Evolutionary conservation across 35 echinoderm and acorn worm genomes (phyloP), one percentile per base, ranked within the genome.

Genomic region (Stichopus chloronotus): DNA sequence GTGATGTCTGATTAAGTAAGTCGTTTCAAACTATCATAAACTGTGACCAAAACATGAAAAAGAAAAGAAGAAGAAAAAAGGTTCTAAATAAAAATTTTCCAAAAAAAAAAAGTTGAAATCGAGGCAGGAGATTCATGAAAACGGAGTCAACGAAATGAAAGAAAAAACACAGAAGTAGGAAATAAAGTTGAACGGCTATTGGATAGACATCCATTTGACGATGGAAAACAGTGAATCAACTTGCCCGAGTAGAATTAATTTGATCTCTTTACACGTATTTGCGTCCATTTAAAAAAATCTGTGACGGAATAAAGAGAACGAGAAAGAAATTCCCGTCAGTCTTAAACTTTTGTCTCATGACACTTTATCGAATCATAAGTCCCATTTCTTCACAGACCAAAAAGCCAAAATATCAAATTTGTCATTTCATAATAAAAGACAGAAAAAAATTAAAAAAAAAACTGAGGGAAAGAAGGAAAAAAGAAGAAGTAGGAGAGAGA

Each of bases 391-490:
- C 82, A 85, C 82, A 85, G 57, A 58, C 82, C 82, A 85, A 85
- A 58, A 85, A 85, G 82, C 82, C 82, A 85, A 85, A 85, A 85
- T 85, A 85, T 85, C 82, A 85, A 85, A 85, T 85, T 85, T 85
- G 82, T 85, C 82, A 85, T 85, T 85, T 58, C 82, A 85, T 85
- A 85, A 85, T 14, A n/a, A 74, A 65, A 65, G 61, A 65, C 0
- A 65, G 61, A 65, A 65, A 72, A 74, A 21, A 74, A 19, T 20
- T 20, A 20, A 14, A 65, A 65, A 65, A 43, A 43, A 43, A 43
- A 43, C 30, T 43, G 30, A 43, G 30, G 30, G 30, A 43, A 43
- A 43, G 30, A 43, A 43, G 30, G 30, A 43, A 43, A 43, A 43
- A 43, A 3, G 30, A 43, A 0, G 30, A 43, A 43, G 30, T 43